These are phyloP conservation scores for Drepana arcuata DNA, from an alignment of 1,140 invertebrate genomes.

Conservation along the genomic window DNA sequence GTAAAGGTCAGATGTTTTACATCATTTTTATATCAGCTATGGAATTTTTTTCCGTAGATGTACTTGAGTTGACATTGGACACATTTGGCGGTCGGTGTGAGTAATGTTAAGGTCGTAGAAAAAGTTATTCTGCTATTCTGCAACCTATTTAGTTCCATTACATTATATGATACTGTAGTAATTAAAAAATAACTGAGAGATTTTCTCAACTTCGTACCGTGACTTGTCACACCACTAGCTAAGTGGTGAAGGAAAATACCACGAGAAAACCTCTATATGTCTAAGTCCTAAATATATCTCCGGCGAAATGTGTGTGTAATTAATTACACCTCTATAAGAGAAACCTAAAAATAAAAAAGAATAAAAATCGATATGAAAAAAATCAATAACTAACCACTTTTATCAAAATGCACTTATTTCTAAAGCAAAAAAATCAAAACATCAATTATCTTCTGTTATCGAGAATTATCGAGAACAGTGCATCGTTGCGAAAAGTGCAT, in stretches of 20 bases:
- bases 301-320: slow-evolving; percentile 8
- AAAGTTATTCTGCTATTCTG: neutral
- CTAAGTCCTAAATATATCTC: no score
- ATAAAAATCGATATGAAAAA: slow-evolving; percentile 3
- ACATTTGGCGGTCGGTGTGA: slow-evolving; percentile 15
- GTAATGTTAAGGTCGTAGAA: neutral
- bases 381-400: no score
- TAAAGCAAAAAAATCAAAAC: neutral
- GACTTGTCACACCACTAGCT: neutral
- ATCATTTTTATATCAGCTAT: slow-evolving; percentile 21
- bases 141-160: neutral
- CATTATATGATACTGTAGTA: neutral
- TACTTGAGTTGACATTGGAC: slow-evolving; percentile 23
- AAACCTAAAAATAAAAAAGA: neutral
- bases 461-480: neutral
- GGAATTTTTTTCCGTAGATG: slow-evolving; percentile 34
- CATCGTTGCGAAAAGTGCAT: slow-evolving; percentile 16
- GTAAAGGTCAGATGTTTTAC: slow-evolving; percentile 54
- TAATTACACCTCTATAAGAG: slow-evolving; percentile 1
- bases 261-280: no score
- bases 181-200: neutral
- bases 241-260: no score
- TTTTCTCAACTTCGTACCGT: no score
- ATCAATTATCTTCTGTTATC: neutral
- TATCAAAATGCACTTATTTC: no score